Conservation (phyloP, 37 sponge, comb jelly and placozoan genomes). For the Crambe crambe region DNA sequence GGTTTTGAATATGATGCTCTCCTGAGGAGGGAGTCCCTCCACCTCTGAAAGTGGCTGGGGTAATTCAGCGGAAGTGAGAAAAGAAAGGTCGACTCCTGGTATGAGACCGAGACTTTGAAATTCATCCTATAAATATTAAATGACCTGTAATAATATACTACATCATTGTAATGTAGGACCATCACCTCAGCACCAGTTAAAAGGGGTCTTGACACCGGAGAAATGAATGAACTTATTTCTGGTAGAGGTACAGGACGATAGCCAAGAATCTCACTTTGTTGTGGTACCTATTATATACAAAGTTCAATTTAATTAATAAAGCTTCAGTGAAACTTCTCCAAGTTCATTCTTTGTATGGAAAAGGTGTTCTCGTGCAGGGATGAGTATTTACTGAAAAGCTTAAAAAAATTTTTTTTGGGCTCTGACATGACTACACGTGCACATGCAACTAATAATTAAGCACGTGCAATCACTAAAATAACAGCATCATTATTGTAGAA, state of each 20-base stretch:
- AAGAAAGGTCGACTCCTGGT: slow-evolving; percentile 30
- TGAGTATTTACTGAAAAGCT: no score
- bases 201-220: slow-evolving; percentile 54
- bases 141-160: not conserved
- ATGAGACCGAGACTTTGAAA: slow-evolving; percentile 15
- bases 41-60: not conserved
- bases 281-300: slow-evolving; percentile 62
- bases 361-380: no score
- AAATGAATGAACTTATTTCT: slow-evolving; percentile 16
- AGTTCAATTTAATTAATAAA: not conserved
- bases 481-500: no score
- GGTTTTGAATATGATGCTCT: not conserved
- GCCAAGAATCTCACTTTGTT: slow-evolving; percentile 60
- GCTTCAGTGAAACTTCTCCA: not conserved
- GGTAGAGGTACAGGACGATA: slow-evolving; percentile 46
- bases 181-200: slow-evolving; percentile 59
- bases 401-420: no score
- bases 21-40: not conserved
- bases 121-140: slow-evolving; percentile 24
- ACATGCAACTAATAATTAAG: no score
- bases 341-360: no score
- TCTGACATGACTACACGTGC: no score
- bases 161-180: not conserved
- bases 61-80: slow-evolving; percentile 17
- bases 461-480: no score